Base-by-base conservation (phyloP, 2,797 vertebrate species). In the Microcaecilia unicolor region DNA sequence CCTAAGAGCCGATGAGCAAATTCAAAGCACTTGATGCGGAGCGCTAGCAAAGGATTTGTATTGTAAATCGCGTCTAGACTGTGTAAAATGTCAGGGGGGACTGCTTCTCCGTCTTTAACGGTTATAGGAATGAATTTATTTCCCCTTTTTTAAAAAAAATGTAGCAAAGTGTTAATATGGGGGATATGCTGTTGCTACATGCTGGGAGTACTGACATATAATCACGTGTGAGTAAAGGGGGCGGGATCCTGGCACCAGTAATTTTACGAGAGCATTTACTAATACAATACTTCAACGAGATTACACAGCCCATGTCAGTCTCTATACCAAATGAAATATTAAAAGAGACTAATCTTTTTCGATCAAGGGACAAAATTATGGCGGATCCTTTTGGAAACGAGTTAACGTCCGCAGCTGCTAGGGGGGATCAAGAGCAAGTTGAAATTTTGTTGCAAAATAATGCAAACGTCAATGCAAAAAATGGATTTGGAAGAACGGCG, bases 321-420 rank as follows among this genome's bases (percentile, higher is more conserved):
- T 73, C 67, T 68, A 79, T 83, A 77, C 76, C 80, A 73, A n/a
- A n/a, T 72, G 74, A 80, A 77, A 57, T 70, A 73, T 47, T 80
- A 72, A 70, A 65, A 69, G 46, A 38, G 39, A 38, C 24, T 31
- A 25, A 40, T 32, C 24, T 55, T 70, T 70, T 68, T 65, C 61
- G 72, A 74, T 72, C 79, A 70, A 64, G 67, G 64, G 55, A 64
- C 70, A 77, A 84, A n/a, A 85, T 75, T 70, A 95, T 96, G 90
- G 82, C 84, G 74, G 80, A 78, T 46, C 51, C 55, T 60, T 76
- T 59, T 55, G 70, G 58, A 70, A 82, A 95, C 72, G 67, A 74
- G 63, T 80, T 98, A 63, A 78, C 88, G 77, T 80, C 63, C 58
- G 92, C 93, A 51, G 85, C 89, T 80, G 95, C 90, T 63, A 73